Evolutionary conservation across 2,888 invertebrate genomes (phyloP).

Genomic region (Caenorhabditis angaria): DNA sequence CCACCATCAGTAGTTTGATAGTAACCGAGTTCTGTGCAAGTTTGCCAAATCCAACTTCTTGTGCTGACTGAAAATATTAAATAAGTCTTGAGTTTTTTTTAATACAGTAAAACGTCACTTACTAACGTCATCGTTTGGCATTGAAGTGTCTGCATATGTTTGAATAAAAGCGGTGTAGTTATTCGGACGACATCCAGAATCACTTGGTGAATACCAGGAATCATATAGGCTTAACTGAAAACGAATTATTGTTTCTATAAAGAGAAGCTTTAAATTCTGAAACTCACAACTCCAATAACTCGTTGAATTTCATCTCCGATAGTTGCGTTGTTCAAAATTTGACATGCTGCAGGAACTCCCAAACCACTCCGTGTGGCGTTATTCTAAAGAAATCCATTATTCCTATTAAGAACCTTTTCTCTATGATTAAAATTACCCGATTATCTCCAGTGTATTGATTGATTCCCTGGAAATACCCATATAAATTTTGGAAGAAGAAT

Average conservation of each 20-base stretch:
- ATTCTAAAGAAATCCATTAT: constrained; percentile 21
- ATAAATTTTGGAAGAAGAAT: constrained; percentile 84
- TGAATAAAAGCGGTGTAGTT: constrained; percentile 43
- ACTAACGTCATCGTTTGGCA: constrained; percentile 41
- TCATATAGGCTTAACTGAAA: constrained; percentile 36
- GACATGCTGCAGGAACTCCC: constrained; percentile 47
- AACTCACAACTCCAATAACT: constrained; percentile 40
- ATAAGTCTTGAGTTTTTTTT: not conserved
- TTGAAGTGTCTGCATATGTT: constrained; percentile 28
- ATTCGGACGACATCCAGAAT: constrained; percentile 40
- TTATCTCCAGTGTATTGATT: constrained; percentile 85
- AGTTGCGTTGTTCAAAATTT: constrained; percentile 35
- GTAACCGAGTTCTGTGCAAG: constrained; percentile 93
- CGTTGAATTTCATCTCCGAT: constrained; percentile 32
- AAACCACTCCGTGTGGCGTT: constrained; percentile 37
- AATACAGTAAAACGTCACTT: not conserved
- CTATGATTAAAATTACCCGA: constrained; percentile 34
- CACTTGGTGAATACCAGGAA: constrained; percentile 14
- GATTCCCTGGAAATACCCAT: constrained; percentile 86
- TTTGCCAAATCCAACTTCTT: constrained; percentile 92
- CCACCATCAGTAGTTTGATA: constrained; percentile 83
- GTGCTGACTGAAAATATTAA: constrained; percentile 48
- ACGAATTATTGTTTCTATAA: not conserved
- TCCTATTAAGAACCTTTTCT: no score
- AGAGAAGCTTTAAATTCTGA: not conserved